phyloP scores from a whole-genome alignment of 2,113 vertebrate genomes.

The Semnopithecus entellus region DNA sequence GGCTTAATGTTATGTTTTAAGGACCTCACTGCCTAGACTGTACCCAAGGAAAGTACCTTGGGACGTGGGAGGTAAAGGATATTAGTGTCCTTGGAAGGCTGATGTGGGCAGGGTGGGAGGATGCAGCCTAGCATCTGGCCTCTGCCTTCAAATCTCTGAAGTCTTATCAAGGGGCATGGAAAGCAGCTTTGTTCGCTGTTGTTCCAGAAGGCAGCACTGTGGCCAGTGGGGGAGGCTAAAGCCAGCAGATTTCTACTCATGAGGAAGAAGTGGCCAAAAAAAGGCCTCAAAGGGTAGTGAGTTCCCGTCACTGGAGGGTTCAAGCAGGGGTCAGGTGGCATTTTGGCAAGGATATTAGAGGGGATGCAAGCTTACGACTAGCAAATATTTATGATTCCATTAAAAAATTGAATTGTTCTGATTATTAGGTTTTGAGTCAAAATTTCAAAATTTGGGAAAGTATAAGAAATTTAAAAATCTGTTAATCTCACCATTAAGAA shows the following conservation, averaged over 20 bases:
- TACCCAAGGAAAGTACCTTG: background rate
- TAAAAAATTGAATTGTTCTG: background rate
- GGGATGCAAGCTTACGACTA: background rate
- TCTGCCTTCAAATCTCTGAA: background rate
- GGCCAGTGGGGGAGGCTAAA: background rate
- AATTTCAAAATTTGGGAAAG: background rate
- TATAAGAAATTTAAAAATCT: background rate
- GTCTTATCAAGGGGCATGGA: background rate
- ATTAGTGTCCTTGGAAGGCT: background rate
- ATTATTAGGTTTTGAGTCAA: background rate
- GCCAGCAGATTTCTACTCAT: background rate
- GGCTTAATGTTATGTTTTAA: background rate
- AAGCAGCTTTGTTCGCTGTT: background rate
- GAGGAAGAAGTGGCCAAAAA: background rate
- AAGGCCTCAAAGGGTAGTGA: background rate
- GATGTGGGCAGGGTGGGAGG: too few species aligned
- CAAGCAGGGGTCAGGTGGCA: constrained; percentile 14
- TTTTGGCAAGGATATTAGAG: background rate
- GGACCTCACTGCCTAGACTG: background rate
- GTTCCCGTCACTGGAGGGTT: background rate
- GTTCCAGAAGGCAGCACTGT: background rate
- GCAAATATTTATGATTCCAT: background rate
- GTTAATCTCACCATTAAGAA: background rate
- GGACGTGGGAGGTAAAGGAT: too few species aligned
- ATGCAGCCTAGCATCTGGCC: background rate